A percentile compares a stretch with the other conserved stretches of the same genome.
Evolutionary conservation across 2,888 invertebrate genomes (phyloP).

Genomic region (Dicyrtomina minuta): DNA sequence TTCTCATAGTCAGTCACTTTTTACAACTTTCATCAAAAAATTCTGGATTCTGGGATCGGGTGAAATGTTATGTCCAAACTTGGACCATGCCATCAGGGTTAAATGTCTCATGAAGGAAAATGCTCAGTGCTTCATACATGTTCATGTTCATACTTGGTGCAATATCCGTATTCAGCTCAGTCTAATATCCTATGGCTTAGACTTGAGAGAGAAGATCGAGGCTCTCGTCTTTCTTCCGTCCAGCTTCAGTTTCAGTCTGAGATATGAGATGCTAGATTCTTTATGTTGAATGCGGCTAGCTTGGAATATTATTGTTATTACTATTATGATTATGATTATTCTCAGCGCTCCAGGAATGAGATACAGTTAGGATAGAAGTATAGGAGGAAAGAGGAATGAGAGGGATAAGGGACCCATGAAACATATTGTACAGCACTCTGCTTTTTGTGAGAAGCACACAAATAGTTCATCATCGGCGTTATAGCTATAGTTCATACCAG

Average conservation of each 20-base stretch:
- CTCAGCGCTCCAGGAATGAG: background rate
- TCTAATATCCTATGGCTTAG: too few species aligned
- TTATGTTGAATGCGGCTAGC: conserved; percentile 17
- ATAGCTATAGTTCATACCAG: too few species aligned
- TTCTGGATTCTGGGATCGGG: conserved; percentile 23
- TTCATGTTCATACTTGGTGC: too few species aligned
- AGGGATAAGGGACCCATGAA: too few species aligned
- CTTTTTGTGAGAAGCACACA: too few species aligned
- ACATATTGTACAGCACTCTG: too few species aligned
- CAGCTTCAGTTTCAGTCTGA: too few species aligned
- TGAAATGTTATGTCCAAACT: conserved; percentile 34
- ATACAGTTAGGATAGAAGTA: background rate
- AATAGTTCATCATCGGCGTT: too few species aligned
- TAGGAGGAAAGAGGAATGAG: background rate
- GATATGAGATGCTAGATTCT: conserved; percentile 31
- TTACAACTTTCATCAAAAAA: conserved; percentile 45
- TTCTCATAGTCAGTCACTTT: conserved; percentile 8
- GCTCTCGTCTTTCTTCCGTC: too few species aligned
- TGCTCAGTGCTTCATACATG: too few species aligned
- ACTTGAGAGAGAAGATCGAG: too few species aligned
- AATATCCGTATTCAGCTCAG: too few species aligned
- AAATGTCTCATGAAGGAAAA: conserved; percentile 39
- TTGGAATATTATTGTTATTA: conserved; percentile 26
- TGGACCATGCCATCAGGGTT: conserved; percentile 33
- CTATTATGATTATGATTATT: conserved; percentile 21